Evolutionary conservation across 2,797 vertebrate species (phyloP), one percentile per base, ranked within the genome.

Genomic region (Protosalanx chinensis): DNA sequence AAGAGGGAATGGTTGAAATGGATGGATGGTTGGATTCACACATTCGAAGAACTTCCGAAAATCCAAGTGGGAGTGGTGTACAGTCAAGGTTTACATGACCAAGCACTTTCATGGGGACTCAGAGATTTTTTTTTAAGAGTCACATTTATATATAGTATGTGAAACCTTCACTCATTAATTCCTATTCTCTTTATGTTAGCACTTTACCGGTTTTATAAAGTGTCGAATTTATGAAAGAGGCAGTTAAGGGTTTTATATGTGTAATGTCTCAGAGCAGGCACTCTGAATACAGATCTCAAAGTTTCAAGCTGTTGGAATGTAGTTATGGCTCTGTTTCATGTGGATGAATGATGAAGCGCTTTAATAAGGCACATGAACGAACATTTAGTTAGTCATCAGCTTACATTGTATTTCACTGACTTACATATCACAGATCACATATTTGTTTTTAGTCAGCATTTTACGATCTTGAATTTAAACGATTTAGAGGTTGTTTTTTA

Each of bases 251-350:
- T 53, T 65, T 65, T 49, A 41, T 57, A 68, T 71, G 3, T 51
- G 49, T 78, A 15, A 41, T 20, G 10, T 76, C 80, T 88, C 85
- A 84, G 90, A 92, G 91, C 91, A 70, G 91, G 88, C 83, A 73
- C 91, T 92, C 91, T 90, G 90, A 86, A 78, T 64, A 75, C 49
- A 65, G 7, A 68, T 72, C 20, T 70, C 51, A 4, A 35, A 57
- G 7, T 32, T 41, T 30, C 30, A 77, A 63, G 53, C 13, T 67
- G 16, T 72, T 15, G 56, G 64, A 59, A 46, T 67, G n/a, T 69
- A 56, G 67, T 23, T 61, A 56, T 56, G 51, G 18, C 51, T 56
- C 51, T n/a, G 4, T 16, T 56, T 56, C 5, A 16, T 56, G 51
- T n/a, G 29, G 18, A 57, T 23, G 27, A 27, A 53, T 51, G 10